These are phyloP conservation scores for Panurus biarmicus DNA, from an alignment of 2,113 vertebrate species.

Conservation along the genomic window DNA sequence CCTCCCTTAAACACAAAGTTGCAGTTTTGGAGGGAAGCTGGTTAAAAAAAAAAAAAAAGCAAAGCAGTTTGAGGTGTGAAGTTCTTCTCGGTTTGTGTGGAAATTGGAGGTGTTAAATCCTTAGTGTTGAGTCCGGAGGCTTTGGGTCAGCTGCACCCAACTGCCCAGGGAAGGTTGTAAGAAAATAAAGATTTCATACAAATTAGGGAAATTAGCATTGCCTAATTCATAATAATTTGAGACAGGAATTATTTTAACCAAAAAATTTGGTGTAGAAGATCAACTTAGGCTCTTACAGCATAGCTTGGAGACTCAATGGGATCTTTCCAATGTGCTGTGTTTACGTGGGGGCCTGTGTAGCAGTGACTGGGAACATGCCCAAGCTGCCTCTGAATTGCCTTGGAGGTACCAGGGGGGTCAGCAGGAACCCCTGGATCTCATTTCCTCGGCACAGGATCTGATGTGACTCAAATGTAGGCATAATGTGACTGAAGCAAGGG, in stretches of 20 bases:
- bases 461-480: neutral
- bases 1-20: neutral
- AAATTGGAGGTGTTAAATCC: constrained; percentile 20
- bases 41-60: neutral
- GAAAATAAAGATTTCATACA: neutral
- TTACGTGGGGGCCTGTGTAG: fast-evolving
- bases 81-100: neutral
- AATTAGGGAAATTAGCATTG: neutral
- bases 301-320: neutral
- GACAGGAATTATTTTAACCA: neutral
- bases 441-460: neutral
- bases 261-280: neutral
- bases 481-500: neutral
- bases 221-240: neutral
- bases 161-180: neutral
- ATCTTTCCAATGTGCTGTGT: neutral
- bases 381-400: neutral
- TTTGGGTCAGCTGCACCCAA: neutral
- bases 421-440: neutral
- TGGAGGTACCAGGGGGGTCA: neutral
- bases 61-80: neutral
- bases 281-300: neutral
- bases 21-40: neutral
- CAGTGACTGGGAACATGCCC: neutral
- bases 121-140: neutral